Evolutionary conservation across 1,140 invertebrate genomes (phyloP).

Genomic region (Apis florea): DNA sequence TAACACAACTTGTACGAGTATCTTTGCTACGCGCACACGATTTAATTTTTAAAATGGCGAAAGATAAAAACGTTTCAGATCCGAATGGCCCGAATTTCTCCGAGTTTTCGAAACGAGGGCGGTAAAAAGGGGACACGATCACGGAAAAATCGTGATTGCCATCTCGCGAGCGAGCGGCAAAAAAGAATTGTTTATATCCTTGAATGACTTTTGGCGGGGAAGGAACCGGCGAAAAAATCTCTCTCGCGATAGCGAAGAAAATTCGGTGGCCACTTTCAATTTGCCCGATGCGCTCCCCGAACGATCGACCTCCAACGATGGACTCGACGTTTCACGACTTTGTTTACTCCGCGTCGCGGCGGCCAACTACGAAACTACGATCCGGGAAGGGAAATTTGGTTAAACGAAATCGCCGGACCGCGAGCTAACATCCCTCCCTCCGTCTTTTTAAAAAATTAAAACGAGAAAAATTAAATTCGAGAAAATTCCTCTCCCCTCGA

Average conservation of each 20-base stretch:
- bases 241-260: background rate
- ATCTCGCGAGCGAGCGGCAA: background rate
- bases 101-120: background rate
- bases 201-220: background rate
- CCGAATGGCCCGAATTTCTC: background rate
- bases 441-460: too few species aligned
- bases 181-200: background rate
- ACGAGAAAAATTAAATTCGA: too few species aligned
- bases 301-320: background rate
- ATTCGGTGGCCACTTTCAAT: constrained; percentile 24
- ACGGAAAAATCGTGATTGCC: background rate
- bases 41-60: too few species aligned
- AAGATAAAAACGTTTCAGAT: too few species aligned
- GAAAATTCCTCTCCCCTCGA: too few species aligned
- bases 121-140: background rate
- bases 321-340: background rate
- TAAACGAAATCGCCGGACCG: too few species aligned
- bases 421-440: too few species aligned
- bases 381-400: background rate
- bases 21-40: too few species aligned
- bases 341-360: background rate
- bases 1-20: too few species aligned
- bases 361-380: background rate
- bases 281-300: background rate
- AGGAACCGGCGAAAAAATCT: background rate